A percentile compares a stretch with the other conserved stretches of the same genome.
Evolutionary conservation across 2,888 invertebrate species (phyloP).

Genomic region (Drosophila histrio): DNA sequence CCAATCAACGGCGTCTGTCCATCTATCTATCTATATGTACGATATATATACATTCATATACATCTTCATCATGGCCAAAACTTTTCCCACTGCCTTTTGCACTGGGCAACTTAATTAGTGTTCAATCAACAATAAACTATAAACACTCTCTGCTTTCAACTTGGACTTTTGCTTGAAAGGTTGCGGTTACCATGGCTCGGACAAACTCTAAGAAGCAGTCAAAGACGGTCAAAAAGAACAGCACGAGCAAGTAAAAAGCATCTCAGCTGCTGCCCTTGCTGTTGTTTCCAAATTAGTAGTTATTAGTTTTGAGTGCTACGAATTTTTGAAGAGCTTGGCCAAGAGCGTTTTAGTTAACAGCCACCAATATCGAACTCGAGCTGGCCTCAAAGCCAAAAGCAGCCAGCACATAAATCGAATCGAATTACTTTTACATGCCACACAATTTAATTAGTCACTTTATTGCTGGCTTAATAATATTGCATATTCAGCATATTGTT

Average conservation of each 20-base stretch:
- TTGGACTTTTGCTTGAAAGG: conserved; percentile 72
- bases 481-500: conserved; percentile 27
- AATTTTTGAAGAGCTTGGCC: conserved; percentile 26
- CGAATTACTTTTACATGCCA: conserved; percentile 61
- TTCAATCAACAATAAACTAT: conserved; percentile 84
- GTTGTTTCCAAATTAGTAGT: conserved; percentile 66
- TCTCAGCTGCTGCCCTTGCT: conserved; percentile 1
- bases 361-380: conserved; percentile 12
- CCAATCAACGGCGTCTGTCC: conserved; percentile 66
- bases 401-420: conserved; percentile 45
- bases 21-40: conserved; percentile 30
- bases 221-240: conserved; percentile 40
- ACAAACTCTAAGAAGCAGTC: conserved; percentile 53
- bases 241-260: conserved; percentile 17
- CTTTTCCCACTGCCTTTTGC: conserved; percentile 64
- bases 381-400: conserved; percentile 10
- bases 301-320: conserved; percentile 69
- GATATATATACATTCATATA: background rate
- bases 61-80: conserved; percentile 54
- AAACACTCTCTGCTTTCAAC: conserved; percentile 70
- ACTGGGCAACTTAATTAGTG: conserved; percentile 83
- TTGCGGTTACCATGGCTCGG: conserved; percentile 74
- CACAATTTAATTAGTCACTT: conserved; percentile 65
- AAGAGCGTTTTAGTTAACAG: conserved; percentile 15
- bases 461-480: conserved; percentile 29